Evolutionary conservation across 2,113 vertebrate genomes (phyloP), one percentile per base, ranked within the genome.

Genomic region (Ctenodactylus gundi): DNA sequence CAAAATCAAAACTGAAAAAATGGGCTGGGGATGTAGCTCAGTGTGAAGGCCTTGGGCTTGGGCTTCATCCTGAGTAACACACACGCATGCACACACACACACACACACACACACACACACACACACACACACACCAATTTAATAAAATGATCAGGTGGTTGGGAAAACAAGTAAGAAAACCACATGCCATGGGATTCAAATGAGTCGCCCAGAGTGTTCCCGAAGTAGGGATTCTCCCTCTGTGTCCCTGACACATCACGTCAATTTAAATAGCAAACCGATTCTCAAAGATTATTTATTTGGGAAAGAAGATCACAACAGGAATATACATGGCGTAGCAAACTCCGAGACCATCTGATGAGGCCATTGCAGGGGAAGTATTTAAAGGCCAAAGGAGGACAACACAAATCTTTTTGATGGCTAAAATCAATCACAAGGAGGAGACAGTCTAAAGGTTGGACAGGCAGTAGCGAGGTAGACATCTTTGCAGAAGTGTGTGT

Each of bases 241-340:
- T 72, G 7, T 0, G 6, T 2, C 46, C 23, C 1, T 44, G 53
- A 12, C 3, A 31, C n/a, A 25, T 15, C n/a, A 64, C 8, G 31
- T 64, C 60, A 25, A 64, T 34, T 44, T 64, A 49, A 49, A 44
- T 27, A 49, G 15, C 57, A 60, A 62, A 34, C 58, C 46, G 57
- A 23, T 64, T 65, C 41, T n/a, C 41, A 14, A n/a, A 6, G 20
- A n/a, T 49, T 49, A n/a, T 62, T 34, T 44, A 23, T 34, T 62
- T 18, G 29, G 18, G 58, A 62, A 34, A 12, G 27, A 20, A 46
- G 12, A n/a, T 12, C 17, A 4, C 31, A 14, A 23, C n/a, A 44
- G 20, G 11, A 21, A 23, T 9, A 83, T 1, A 1, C 80, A 64
- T 46, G 12, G 8, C 31, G 8, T 34, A 12, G 20, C 8, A 64